Evolutionary conservation across 2,888 invertebrate species (phyloP).

Genomic region (Nephrotoma guestfalica): DNA sequence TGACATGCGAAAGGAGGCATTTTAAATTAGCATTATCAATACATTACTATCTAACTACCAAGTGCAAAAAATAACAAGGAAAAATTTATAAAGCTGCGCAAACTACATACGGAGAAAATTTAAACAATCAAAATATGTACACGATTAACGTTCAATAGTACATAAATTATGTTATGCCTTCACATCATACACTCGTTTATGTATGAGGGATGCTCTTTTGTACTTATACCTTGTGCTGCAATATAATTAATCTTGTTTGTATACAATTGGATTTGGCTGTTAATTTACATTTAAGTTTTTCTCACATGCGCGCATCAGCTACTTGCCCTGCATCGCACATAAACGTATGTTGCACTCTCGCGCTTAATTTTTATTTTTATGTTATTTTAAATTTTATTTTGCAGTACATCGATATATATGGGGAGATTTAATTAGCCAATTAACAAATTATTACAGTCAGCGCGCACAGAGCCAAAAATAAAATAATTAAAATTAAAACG

Average conservation of each 20-base stretch:
- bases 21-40: background rate
- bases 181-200: background rate
- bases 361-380: background rate
- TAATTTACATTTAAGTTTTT: background rate
- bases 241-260: background rate
- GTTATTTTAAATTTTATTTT: background rate
- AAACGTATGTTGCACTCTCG: background rate
- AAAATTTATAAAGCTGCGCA: background rate
- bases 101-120: background rate
- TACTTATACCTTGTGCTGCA: background rate
- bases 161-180: background rate
- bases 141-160: background rate
- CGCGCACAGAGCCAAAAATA: background rate
- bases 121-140: background rate
- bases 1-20: background rate
- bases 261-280: background rate
- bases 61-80: background rate
- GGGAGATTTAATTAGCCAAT: background rate
- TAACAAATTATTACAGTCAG: background rate
- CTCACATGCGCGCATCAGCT: background rate
- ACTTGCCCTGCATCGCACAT: background rate
- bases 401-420: background rate
- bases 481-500: background rate
- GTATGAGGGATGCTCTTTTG: background rate
- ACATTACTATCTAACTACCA: background rate